Evolutionary conservation across 1,140 invertebrate genomes (phyloP), one percentile per base, ranked within the genome.

Genomic region (Aphelenchoides fujianensis): DNA sequence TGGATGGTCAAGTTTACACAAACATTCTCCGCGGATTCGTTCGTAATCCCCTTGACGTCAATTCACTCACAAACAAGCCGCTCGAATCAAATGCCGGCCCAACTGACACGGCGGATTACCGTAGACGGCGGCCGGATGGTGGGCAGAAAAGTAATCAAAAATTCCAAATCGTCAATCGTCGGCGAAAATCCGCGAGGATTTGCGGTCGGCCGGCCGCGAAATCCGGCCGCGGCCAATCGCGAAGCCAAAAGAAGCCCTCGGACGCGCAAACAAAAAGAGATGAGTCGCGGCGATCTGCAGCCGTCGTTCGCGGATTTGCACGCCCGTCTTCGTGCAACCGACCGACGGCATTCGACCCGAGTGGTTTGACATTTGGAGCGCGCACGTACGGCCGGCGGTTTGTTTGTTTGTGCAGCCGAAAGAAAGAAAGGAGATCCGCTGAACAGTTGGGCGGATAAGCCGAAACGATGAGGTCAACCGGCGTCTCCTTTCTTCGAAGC

Each of bases 71-170:
- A 48, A 48, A 48, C 41, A 48, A 48, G 23, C 41, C 41, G 12
- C 41, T 12, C 41, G 23, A 48, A 48, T 48, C 41, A 48, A 48
- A 23, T 48, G 12, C 12, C 12, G 41, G 41, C 23, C 41, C 41
- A 48, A 48, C 23, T 48, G 41, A 48, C 41, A 48, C 41, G 41
- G 41, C 41, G 41, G 41, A 48, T 48, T 48, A 48, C 41, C 41
- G 41, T 48, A 48, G 12, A 48, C 41, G 12, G 41, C 41, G 12
- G n/a, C n/a, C n/a, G n/a, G n/a, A n/a, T n/a, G n/a, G n/a, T n/a
- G n/a, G n/a, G n/a, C n/a, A n/a, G n/a, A 48, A 48, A 48, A 48
- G 41, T 23, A 48, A 48, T 48, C 23, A 48, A 48, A 48, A 48
- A 48, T 48, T 48, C 41, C 41, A 48, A 23, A n/a, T 48, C 41